Evolutionary conservation across 1,140 invertebrate genomes (phyloP).

Genomic region (Aricia agestis): DNA sequence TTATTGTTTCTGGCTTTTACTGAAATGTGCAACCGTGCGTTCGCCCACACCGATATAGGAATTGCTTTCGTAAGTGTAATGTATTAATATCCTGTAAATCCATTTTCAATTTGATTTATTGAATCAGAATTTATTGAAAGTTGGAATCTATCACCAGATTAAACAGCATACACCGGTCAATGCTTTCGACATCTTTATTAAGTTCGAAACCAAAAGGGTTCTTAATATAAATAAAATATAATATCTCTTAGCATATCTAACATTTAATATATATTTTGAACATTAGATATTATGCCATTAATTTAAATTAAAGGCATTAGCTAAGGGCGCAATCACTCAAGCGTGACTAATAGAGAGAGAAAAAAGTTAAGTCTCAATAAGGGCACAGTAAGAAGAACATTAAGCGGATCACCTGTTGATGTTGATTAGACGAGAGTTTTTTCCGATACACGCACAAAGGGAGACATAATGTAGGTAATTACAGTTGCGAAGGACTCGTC

Average conservation of each 20-base stretch:
- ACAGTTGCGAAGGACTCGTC: conserved; percentile 1
- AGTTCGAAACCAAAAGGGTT: no score
- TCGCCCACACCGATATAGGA: background rate
- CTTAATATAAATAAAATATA: no score
- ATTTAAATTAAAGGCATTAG: background rate
- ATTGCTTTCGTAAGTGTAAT: conserved; percentile 5
- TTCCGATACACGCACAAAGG: background rate
- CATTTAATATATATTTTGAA: no score
- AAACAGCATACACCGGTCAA: no score
- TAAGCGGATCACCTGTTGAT: background rate
- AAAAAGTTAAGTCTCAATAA: background rate
- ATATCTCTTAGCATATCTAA: no score
- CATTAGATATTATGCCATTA: no score
- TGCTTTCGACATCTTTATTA: no score
- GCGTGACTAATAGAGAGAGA: background rate
- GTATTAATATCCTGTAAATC: background rate
- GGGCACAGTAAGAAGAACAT: no score
- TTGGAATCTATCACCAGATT: background rate
- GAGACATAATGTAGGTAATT: conserved; percentile 12
- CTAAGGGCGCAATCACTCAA: no score
- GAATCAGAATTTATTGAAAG: background rate
- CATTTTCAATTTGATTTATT: background rate
- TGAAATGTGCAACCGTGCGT: conserved; percentile 9
- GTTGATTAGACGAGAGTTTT: background rate
- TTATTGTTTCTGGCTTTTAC: conserved; percentile 12